Evolutionary conservation across 1,140 invertebrate genomes (phyloP).

Genomic region (Cydia fagiglandana): DNA sequence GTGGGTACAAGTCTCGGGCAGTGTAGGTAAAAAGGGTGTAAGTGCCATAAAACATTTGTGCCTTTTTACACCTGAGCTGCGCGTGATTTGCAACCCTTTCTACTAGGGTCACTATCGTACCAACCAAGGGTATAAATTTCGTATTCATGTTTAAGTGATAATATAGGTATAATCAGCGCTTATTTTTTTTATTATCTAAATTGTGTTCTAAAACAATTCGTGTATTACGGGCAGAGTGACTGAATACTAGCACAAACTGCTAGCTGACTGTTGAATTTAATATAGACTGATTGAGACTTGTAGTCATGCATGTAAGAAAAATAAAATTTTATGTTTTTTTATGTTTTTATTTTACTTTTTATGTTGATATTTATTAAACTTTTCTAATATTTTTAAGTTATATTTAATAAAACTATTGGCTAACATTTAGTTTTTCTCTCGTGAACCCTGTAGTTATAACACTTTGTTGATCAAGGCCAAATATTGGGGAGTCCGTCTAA

Average conservation of each 20-base stretch:
- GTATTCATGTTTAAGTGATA: background rate
- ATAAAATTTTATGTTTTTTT: too few species aligned
- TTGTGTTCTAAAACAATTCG: background rate
- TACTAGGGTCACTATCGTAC: too few species aligned
- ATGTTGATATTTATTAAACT: background rate
- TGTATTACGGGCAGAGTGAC: background rate
- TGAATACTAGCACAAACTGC: conserved; percentile 2
- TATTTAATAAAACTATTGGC: background rate
- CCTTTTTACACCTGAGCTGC: too few species aligned
- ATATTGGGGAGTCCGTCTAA: too few species aligned
- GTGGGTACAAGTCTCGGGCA: too few species aligned
- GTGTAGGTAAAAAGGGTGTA: too few species aligned
- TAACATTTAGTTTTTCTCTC: background rate
- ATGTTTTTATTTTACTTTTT: too few species aligned
- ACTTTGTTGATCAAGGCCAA: too few species aligned
- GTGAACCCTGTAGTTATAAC: background rate
- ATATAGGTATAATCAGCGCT: background rate
- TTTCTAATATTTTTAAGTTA: background rate
- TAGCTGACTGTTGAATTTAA: background rate
- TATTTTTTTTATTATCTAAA: conserved; percentile 10
- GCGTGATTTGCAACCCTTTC: too few species aligned
- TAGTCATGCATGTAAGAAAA: background rate
- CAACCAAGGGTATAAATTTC: background rate
- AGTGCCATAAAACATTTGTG: too few species aligned
- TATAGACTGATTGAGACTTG: background rate